Evolutionary conservation across 2,888 invertebrate genomes (phyloP).

Genomic region (Lasioglossum zephyrum): DNA sequence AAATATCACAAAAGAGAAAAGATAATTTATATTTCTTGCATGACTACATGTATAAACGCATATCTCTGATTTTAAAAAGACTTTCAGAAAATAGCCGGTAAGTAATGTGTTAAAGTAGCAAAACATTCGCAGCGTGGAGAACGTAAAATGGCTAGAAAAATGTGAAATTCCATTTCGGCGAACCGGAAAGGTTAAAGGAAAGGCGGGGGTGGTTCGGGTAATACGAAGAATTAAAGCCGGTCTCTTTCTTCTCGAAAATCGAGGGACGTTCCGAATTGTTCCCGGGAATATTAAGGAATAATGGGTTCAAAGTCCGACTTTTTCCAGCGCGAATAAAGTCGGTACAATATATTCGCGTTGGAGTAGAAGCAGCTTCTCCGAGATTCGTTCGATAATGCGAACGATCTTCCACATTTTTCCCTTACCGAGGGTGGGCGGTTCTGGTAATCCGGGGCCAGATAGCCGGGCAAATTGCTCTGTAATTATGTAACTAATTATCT

Average conservation of each 20-base stretch:
- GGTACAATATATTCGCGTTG: neutral
- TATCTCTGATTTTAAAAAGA: neutral
- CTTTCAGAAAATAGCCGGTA: neutral
- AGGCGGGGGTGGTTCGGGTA: neutral
- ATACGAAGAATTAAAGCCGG: neutral
- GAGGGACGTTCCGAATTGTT: neutral
- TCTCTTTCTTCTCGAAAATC: neutral
- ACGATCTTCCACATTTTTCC: constrained; percentile 1
- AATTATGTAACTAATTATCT: constrained; percentile 53
- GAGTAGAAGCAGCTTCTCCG: neutral
- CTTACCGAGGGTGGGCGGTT: neutral
- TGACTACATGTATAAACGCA: no score
- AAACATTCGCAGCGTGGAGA: neutral
- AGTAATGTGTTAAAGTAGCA: neutral
- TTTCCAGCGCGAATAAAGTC: neutral
- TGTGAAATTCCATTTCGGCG: neutral
- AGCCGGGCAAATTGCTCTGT: constrained; percentile 23
- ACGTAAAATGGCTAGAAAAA: neutral
- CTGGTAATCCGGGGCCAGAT: constrained; percentile 26
- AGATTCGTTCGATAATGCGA: constrained; percentile 28
- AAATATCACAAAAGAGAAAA: neutral
- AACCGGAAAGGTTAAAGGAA: neutral
- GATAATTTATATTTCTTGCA: neutral
- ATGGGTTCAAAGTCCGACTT: neutral
- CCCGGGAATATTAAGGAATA: neutral